phyloP scores from a whole-genome alignment of 2,888 invertebrate species.

The Calliopum simillimum region DNA sequence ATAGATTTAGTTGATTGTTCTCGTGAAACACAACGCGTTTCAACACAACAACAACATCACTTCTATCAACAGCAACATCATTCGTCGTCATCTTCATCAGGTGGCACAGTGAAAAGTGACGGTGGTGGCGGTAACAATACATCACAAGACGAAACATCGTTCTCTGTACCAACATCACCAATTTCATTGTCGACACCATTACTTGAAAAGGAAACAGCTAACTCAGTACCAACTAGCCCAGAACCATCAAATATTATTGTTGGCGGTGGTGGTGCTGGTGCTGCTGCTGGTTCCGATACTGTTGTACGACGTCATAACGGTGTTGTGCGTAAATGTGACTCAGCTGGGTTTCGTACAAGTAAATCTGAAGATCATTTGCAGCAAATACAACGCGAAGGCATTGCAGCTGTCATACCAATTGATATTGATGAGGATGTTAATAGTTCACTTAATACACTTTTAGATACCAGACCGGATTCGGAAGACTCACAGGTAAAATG shows the following conservation, averaged over 20 bases:
- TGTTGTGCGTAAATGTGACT: constrained; percentile 69
- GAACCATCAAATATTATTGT: constrained; percentile 65
- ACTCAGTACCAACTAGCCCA: constrained; percentile 80
- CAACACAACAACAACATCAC: constrained; percentile 38
- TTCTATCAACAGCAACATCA: constrained; percentile 43
- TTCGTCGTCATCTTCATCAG: constrained; percentile 58
- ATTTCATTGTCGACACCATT: constrained; percentile 67
- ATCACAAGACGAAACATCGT: constrained; percentile 65
- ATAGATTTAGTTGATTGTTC: constrained; percentile 55
- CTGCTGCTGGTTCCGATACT: constrained; percentile 42
- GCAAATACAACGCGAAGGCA: constrained; percentile 70
- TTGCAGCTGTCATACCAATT: constrained; percentile 85
- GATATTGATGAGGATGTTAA: constrained; percentile 95
- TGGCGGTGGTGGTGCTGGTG: constrained; percentile 33
- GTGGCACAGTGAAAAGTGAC: constrained; percentile 66
- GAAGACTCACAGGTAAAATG: constrained; percentile 66
- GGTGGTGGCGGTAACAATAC: constrained; percentile 52
- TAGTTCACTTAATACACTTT: constrained; percentile 89
- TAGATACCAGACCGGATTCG: constrained; percentile 79
- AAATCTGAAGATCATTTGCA: constrained; percentile 93
- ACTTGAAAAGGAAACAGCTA: constrained; percentile 67
- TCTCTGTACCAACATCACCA: constrained; percentile 69
- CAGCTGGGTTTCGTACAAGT: constrained; percentile 85
- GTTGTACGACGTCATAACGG: constrained; percentile 68
- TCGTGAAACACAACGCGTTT: constrained; percentile 22